Base-by-base conservation (phyloP, 2,113 vertebrate genomes). In the Corynorhinus townsendii region DNA sequence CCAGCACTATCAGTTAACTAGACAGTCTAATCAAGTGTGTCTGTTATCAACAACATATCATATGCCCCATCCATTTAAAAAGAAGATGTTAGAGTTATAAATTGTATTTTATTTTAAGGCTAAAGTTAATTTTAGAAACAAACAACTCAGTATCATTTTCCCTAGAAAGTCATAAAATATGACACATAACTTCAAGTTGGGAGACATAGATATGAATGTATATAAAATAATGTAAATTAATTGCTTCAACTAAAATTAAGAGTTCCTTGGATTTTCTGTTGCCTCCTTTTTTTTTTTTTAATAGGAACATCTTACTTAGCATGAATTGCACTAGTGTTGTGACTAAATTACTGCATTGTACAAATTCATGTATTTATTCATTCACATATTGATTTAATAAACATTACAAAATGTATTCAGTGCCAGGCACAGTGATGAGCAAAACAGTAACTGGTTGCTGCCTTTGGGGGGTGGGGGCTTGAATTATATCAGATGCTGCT, bases 71-170 rank as follows among this genome's bases (percentile, higher is more conserved):
- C 26, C n/a, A 92, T 45, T 94, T 71, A 72, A 92, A 35, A n/a
- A 54, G 28, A 33, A 85, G n/a, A 89, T 91, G 38, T 52, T 85
- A 64, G 16, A 93, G 76, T 69, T 96, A 68, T 79, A 69, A 90
- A 73, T 54, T 84, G 22, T 38, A 80, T 96, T 93, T 81, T 86
- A 91, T 35, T 84, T 89, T 82, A 92, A 86, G 20, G 52, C 14
- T 56, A 86, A 90, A 89, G 88, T 83, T 96, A 90, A 87, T 90
- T 69, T 77, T 56, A 89, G 73, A 89, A 96, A 86, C 38, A 86
- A 54, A 33, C 3, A 95, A 92, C 11, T 86, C 19, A 64, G 49
- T 59, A 80, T 83, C 33, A 83, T 75, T 95, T 95, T 82, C 28
- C 20, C 11, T 90, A 83, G 68, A 79, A 38, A 84, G 14, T 66